Evolutionary conservation across 2,888 invertebrate species (phyloP).

Genomic region (Drosophila affinis): DNA sequence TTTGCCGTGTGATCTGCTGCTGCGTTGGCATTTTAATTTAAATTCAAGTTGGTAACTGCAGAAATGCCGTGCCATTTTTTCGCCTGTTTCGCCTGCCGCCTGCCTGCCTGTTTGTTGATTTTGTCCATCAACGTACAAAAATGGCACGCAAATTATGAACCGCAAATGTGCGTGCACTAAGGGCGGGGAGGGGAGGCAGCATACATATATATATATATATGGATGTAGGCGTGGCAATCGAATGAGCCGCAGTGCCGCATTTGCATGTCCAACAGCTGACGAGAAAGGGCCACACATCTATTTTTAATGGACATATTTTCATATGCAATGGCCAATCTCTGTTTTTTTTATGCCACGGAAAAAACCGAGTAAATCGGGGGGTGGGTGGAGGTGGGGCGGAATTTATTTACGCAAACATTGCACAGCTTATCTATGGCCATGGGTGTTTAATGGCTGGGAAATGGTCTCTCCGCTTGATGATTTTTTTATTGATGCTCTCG

Average conservation of each 20-base stretch:
- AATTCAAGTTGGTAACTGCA: slow-evolving; percentile 69
- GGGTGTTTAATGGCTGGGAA: slow-evolving; percentile 39
- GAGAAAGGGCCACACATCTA: slow-evolving; percentile 62
- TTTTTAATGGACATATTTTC: slow-evolving; percentile 71
- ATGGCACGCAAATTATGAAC: slow-evolving; percentile 76
- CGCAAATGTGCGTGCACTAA: slow-evolving; percentile 74
- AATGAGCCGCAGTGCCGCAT: slow-evolving; percentile 32
- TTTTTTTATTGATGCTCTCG: slow-evolving; percentile 31
- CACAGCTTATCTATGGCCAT: slow-evolving; percentile 47
- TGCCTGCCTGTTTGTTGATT: slow-evolving; percentile 62
- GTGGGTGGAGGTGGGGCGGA: background rate
- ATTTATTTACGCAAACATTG: slow-evolving; percentile 56
- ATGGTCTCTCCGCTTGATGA: slow-evolving; percentile 38
- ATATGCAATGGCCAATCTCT: slow-evolving; percentile 39
- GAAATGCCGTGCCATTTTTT: slow-evolving; percentile 36
- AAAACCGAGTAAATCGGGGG: too few species aligned
- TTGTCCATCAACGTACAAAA: slow-evolving; percentile 79
- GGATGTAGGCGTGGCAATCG: slow-evolving; percentile 38
- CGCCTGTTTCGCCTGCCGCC: slow-evolving; percentile 7
- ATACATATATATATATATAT: background rate
- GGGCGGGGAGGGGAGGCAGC: too few species aligned
- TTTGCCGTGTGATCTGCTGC: slow-evolving; percentile 46
- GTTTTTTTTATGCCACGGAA: slow-evolving; percentile 5
- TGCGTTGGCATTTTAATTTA: slow-evolving; percentile 71
- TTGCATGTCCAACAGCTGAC: slow-evolving; percentile 35